Conservation (phyloP, 2,797 vertebrate genomes). For the Echiichthys vipera region DNA sequence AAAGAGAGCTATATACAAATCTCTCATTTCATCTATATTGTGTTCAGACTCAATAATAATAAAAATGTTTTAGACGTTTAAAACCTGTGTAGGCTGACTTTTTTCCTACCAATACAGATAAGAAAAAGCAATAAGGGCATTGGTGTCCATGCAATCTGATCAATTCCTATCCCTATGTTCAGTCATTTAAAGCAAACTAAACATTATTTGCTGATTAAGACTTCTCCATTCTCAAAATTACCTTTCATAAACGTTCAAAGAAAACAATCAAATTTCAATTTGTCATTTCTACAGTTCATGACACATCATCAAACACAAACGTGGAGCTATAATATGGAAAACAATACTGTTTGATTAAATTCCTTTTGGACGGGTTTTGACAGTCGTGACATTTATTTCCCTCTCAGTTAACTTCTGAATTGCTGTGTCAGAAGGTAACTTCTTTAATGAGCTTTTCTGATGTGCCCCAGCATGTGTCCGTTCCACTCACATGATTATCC, state of each 20-base stretch:
- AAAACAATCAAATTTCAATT: not conserved
- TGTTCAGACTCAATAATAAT: too few relatives aligned
- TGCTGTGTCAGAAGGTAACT: slow-evolving; percentile 2
- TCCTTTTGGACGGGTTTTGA: not conserved
- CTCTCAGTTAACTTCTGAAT: not conserved
- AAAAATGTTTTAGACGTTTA: too few relatives aligned
- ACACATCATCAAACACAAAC: not conserved
- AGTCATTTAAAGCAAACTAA: not conserved
- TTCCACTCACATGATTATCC: slow-evolving; percentile 1
- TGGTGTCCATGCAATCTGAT: too few relatives aligned
- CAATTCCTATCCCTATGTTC: too few relatives aligned
- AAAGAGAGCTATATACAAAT: too few relatives aligned
- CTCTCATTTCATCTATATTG: too few relatives aligned
- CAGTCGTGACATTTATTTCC: slow-evolving; percentile 14
- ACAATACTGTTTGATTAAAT: not conserved
- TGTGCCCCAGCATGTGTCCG: not conserved
- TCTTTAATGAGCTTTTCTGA: slow-evolving; percentile 31
- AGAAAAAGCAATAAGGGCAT: too few relatives aligned
- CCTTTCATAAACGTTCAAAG: not conserved
- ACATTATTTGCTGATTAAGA: not conserved
- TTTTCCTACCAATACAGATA: too few relatives aligned
- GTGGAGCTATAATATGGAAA: not conserved
- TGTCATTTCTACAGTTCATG: slow-evolving; percentile 4
- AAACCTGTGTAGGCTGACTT: too few relatives aligned
- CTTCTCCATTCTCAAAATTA: not conserved